phyloP scores from a whole-genome alignment of 2,888 invertebrate species.

The Thymelicus sylvestris region DNA sequence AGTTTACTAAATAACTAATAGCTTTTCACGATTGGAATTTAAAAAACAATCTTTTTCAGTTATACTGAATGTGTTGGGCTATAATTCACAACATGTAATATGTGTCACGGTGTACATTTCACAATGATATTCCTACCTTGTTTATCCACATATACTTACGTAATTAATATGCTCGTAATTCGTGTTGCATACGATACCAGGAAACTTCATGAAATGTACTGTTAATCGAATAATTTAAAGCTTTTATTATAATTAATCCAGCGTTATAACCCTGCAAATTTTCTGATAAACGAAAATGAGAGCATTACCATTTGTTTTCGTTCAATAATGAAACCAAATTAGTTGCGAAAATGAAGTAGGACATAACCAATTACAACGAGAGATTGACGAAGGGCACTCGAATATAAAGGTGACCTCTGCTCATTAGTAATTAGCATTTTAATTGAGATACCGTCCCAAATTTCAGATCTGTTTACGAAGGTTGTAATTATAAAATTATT shows the following conservation, averaged over 20 bases:
- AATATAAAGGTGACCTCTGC: constrained; percentile 27
- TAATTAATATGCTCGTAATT: background rate
- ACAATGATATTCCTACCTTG: background rate
- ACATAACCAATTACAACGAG: background rate
- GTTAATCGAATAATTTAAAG: background rate
- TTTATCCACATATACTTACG: background rate
- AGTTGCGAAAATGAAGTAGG: constrained; percentile 18
- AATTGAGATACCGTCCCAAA: constrained; percentile 43
- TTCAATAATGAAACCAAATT: constrained; percentile 19
- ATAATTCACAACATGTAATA: no score
- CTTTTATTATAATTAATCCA: background rate
- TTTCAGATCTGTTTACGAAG: constrained; percentile 37
- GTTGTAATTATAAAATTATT: constrained; percentile 4
- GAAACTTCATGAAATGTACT: background rate
- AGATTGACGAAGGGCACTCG: constrained; percentile 4
- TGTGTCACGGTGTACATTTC: background rate
- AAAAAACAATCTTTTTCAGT: no score
- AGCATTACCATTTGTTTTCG: constrained; percentile 9
- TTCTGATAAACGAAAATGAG: background rate
- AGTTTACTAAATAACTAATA: no score
- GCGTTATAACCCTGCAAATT: background rate
- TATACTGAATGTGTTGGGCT: no score
- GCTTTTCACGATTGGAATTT: no score
- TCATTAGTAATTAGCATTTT: constrained; percentile 46
- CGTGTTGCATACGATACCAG: background rate